A percentile compares a stretch with the other conserved stretches of the same genome.
These are phyloP conservation scores for Nephrocerus scutellatus DNA, from an alignment of 2,888 invertebrate genomes.

Conservation along the genomic window DNA sequence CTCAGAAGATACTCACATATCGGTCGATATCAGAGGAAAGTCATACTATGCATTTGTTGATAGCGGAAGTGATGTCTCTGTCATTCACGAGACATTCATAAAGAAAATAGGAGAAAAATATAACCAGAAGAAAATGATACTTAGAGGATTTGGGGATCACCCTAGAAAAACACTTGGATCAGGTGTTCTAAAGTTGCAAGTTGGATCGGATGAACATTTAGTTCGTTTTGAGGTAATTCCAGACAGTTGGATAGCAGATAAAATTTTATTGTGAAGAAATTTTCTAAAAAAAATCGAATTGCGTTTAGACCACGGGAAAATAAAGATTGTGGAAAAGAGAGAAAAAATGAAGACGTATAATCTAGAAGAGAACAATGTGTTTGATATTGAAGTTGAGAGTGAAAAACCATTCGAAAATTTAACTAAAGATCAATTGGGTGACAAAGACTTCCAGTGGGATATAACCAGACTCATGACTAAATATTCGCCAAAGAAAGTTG, in stretches of 20 bases:
- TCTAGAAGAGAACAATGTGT: slow-evolving; percentile 5
- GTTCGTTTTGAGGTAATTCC: slow-evolving; percentile 8
- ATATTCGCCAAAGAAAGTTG: slow-evolving; percentile 31
- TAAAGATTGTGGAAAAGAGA: background rate
- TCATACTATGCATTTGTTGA: slow-evolving; percentile 5
- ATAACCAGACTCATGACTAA: background rate
- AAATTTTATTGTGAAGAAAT: slow-evolving; percentile 7
- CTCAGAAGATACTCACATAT: slow-evolving; percentile 1
- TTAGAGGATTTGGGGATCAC: slow-evolving; percentile 1
- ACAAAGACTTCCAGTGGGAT: background rate
- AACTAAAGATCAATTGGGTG: background rate
- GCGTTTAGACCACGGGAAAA: slow-evolving; percentile 1
- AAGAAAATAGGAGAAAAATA: background rate
- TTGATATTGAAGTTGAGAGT: background rate
- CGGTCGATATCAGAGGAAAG: background rate
- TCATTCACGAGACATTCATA: slow-evolving; percentile 1
- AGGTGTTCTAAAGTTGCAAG: background rate
- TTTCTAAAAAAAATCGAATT: slow-evolving; percentile 7
- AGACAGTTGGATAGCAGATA: slow-evolving; percentile 5
- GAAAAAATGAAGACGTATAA: background rate
- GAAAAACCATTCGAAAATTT: background rate
- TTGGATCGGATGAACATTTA: background rate
- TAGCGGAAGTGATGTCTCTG: slow-evolving; percentile 7
- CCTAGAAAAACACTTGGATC: slow-evolving; percentile 8
- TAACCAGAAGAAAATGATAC: slow-evolving; percentile 1